Conservation (phyloP, 1,140 invertebrate genomes). For the Drosophila sp. region DNA sequence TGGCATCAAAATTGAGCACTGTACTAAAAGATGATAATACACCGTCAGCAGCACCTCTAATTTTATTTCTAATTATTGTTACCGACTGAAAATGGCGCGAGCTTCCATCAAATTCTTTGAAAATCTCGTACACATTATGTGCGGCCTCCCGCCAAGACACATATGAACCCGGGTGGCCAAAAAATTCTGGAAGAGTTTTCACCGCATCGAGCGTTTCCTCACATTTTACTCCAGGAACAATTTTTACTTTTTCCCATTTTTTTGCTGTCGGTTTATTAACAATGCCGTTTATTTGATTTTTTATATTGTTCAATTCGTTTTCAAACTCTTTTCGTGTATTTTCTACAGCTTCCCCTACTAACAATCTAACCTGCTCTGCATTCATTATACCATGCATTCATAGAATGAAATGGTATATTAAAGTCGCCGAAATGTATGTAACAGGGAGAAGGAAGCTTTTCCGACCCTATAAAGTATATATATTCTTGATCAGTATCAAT, state of each 20-base stretch:
- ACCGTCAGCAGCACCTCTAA: too few species aligned
- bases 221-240: conserved; percentile 1
- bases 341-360: conserved; percentile 1
- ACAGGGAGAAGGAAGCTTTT: too few species aligned
- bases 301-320: not conserved
- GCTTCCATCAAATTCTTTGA: conserved; percentile 1
- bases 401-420: too few species aligned
- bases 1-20: too few species aligned
- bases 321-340: not conserved
- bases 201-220: conserved; percentile 7
- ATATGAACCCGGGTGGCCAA: not conserved
- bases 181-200: conserved; percentile 13
- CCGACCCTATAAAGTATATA: too few species aligned
- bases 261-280: not conserved
- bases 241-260: conserved; percentile 7
- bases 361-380: not conserved
- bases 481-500: too few species aligned
- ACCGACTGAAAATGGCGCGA: not conserved
- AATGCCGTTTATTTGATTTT: conserved; percentile 1
- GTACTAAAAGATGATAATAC: too few species aligned
- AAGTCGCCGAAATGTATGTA: too few species aligned
- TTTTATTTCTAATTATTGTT: not conserved
- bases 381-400: too few species aligned
- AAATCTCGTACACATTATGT: conserved; percentile 6
- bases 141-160: not conserved